Evolutionary conservation across 1,140 invertebrate genomes (phyloP).

Genomic region (Orius laevigatus): DNA sequence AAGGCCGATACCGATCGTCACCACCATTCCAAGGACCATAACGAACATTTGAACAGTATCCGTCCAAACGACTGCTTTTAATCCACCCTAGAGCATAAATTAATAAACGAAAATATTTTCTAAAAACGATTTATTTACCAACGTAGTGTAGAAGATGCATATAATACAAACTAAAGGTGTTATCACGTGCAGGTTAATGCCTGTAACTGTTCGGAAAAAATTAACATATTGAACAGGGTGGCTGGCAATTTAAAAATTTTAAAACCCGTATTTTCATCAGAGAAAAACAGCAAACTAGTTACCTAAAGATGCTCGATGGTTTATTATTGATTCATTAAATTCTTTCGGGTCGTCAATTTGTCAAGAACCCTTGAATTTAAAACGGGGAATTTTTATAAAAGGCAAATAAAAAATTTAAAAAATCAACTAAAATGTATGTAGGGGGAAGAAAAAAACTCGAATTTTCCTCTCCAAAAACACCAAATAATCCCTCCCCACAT

Average conservation of each 20-base stretch:
- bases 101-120: background rate
- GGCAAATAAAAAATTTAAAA: too few species aligned
- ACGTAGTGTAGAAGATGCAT: slow-evolving; percentile 25
- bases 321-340: too few species aligned
- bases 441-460: too few species aligned
- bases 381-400: too few species aligned
- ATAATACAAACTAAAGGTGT: slow-evolving; percentile 21
- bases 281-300: too few species aligned
- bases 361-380: too few species aligned
- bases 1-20: slow-evolving; percentile 48
- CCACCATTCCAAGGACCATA: slow-evolving; percentile 54
- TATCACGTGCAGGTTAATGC: slow-evolving; percentile 22
- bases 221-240: background rate
- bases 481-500: too few species aligned
- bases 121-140: slow-evolving; percentile 18
- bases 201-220: slow-evolving; percentile 22
- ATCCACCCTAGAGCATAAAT: slow-evolving; percentile 44
- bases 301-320: too few species aligned
- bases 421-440: too few species aligned
- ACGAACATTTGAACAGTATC: slow-evolving; percentile 65
- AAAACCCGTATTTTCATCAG: too few species aligned
- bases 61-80: slow-evolving; percentile 78
- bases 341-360: too few species aligned
- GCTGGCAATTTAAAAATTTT: background rate
- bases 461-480: too few species aligned